Evolutionary conservation across 2,113 vertebrate genomes (phyloP).

Genomic region (Spizaetus ornatus): DNA sequence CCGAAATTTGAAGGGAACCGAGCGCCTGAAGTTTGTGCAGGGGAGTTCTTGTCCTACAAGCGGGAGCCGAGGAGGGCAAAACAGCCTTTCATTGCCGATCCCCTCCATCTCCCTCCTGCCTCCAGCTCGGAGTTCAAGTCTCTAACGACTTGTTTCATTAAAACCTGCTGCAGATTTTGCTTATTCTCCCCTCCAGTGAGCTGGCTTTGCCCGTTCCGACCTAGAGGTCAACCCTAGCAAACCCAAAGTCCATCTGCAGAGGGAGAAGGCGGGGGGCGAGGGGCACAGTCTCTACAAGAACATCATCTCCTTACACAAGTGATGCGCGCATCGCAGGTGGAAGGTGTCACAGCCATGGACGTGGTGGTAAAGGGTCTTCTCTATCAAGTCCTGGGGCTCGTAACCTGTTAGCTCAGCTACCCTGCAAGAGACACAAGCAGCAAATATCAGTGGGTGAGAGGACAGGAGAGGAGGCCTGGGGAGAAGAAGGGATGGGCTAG

Average conservation of each 20-base stretch:
- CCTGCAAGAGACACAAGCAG: conserved; percentile 66
- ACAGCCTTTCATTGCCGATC: rapidly evolving
- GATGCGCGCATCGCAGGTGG: conserved; percentile 94
- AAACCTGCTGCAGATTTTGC: not conserved
- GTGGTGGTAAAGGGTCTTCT: conserved; percentile 98
- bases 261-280: not conserved
- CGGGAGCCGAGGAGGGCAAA: not conserved
- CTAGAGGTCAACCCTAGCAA: not conserved
- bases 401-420: conserved; percentile 97
- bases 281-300: not conserved
- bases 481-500: not conserved
- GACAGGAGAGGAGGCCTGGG: not conserved
- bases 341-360: conserved; percentile 98
- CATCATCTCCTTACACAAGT: conserved; percentile 85
- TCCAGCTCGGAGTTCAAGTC: not conserved
- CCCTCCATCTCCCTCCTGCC: not conserved
- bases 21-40: not conserved
- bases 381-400: conserved; percentile 97
- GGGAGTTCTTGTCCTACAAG: not conserved
- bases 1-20: not conserved
- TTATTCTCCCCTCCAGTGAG: not conserved
- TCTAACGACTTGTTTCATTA: not conserved
- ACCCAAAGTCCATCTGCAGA: not conserved
- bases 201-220: not conserved
- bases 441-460: not conserved